Evolutionary conservation across 2,113 vertebrate species (phyloP).

Genomic region (Lophura nycthemera): DNA sequence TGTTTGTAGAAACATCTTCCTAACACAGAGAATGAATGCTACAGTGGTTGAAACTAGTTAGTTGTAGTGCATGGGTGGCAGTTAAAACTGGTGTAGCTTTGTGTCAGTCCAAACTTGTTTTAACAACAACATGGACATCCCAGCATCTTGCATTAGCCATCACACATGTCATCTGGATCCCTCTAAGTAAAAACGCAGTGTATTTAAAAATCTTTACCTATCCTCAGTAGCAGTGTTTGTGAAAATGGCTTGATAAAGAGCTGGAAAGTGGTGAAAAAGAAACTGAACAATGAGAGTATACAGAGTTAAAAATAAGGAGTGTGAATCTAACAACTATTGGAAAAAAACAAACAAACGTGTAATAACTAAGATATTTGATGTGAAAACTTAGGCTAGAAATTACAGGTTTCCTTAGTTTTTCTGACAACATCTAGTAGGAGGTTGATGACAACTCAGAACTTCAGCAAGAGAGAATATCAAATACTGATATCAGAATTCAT

Average conservation of each 20-base stretch:
- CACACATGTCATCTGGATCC: constrained; percentile 4
- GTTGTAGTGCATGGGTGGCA: neutral
- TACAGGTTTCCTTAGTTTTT: constrained; percentile 38
- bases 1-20: neutral
- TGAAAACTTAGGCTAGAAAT: neutral
- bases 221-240: constrained; percentile 28
- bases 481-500: neutral
- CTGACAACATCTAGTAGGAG: constrained; percentile 9
- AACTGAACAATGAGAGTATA: neutral
- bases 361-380: constrained; percentile 4
- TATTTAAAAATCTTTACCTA: constrained; percentile 45
- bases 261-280: constrained; percentile 16
- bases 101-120: neutral
- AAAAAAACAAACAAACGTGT: neutral
- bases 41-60: neutral
- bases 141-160: neutral
- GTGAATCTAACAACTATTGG: neutral
- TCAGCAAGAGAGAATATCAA: neutral
- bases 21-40: neutral
- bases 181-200: neutral
- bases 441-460: constrained; percentile 42
- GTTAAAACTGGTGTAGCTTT: neutral
- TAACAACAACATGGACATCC: neutral
- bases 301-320: constrained; percentile 25
- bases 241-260: neutral